Evolutionary conservation across 2,113 vertebrate species (phyloP).

Genomic region (Cromileptes altivelis): DNA sequence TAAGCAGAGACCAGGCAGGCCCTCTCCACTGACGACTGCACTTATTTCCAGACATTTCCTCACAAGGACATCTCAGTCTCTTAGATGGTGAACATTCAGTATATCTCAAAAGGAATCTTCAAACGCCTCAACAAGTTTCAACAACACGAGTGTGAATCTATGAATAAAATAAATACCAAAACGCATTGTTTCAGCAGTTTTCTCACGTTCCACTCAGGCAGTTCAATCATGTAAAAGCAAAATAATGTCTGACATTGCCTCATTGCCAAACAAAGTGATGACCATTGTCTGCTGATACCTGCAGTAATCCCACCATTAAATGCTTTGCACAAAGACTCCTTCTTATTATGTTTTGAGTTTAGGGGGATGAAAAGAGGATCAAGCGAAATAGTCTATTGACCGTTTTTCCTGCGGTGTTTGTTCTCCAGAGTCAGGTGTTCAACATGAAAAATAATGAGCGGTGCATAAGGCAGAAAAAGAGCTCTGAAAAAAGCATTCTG

Average conservation of each 20-base stretch:
- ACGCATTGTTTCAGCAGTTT: not conserved
- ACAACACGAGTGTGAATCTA: not conserved
- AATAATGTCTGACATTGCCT: conserved; percentile 9
- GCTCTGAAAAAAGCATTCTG: not conserved
- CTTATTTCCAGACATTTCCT: not conserved
- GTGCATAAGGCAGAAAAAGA: not conserved
- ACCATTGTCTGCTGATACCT: not conserved
- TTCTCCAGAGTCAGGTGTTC: conserved; percentile 21
- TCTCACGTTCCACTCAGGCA: not conserved
- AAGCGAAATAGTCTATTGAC: not conserved
- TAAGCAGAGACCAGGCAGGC: conserved; percentile 27
- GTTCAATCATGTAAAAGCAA: conserved; percentile 8
- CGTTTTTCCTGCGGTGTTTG: conserved; percentile 16
- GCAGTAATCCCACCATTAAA: conserved; percentile 11
- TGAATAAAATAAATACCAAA: not conserved
- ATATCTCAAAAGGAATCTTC: not conserved
- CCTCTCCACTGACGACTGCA: not conserved
- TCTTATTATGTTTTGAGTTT: conserved; percentile 15
- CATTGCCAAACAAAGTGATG: conserved; percentile 4
- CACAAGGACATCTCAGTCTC: not conserved
- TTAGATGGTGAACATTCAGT: not conserved
- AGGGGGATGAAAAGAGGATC: conserved; percentile 14
- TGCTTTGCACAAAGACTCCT: conserved; percentile 4
- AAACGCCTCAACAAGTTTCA: not conserved
- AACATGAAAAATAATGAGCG: conserved; percentile 11